Conservation (phyloP, 2,888 invertebrate genomes). For the Heliconius sara region DNA sequence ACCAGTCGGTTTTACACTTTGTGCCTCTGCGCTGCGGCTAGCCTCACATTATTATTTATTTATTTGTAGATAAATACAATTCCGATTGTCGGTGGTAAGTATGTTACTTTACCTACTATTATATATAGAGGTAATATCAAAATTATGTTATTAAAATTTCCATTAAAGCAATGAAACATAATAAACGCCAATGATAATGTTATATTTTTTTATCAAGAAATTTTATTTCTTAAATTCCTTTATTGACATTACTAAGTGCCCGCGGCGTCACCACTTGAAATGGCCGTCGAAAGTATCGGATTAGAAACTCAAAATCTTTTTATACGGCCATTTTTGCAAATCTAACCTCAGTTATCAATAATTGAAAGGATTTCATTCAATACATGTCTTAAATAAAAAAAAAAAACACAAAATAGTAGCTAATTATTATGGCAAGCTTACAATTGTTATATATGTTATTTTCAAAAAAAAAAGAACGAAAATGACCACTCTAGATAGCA, state of each 20-base stretch:
- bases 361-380: neutral
- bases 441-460: neutral
- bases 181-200: too few relatives aligned
- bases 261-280: conserved; percentile 12
- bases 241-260: neutral
- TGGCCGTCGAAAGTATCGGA: neutral
- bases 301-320: neutral
- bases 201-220: neutral
- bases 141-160: too few relatives aligned
- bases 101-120: too few relatives aligned
- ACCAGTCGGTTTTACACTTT: too few relatives aligned
- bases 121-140: too few relatives aligned
- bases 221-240: neutral
- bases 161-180: too few relatives aligned
- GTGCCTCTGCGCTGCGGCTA: too few relatives aligned
- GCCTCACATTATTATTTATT: too few relatives aligned
- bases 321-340: neutral
- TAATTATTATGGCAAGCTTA: neutral
- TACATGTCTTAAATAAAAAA: neutral
- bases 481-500: conserved; percentile 35
- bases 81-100: too few relatives aligned
- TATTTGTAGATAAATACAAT: neutral
- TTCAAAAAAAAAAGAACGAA: conserved; percentile 23
- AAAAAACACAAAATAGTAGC: neutral
- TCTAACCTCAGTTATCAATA: neutral